Conservation (phyloP, 2,888 invertebrate species). For the Bugulina stolonifera region DNA sequence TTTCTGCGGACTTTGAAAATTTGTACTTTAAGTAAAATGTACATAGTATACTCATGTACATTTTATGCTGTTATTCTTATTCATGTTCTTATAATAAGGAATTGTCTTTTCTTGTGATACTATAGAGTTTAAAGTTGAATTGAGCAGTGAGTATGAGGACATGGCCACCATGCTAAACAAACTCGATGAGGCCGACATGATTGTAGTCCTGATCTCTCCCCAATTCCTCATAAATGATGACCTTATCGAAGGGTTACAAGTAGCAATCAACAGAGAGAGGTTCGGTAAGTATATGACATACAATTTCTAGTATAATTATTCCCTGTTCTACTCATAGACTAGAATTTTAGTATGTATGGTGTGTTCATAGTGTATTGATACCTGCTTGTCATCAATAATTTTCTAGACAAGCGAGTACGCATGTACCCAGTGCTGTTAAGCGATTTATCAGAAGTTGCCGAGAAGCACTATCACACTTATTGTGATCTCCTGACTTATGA, state of each 20-base stretch:
- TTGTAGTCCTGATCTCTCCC: slow-evolving; percentile 40
- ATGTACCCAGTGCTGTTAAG: slow-evolving; percentile 5
- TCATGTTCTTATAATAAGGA: too few species aligned
- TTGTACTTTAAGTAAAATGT: too few species aligned
- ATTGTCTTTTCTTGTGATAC: too few species aligned
- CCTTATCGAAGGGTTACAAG: slow-evolving; percentile 40
- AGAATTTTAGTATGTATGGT: not conserved
- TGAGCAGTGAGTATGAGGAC: slow-evolving; percentile 30
- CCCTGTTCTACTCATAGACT: not conserved
- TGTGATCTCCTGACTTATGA: slow-evolving; percentile 16
- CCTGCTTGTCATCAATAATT: not conserved
- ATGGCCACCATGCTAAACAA: slow-evolving; percentile 31
- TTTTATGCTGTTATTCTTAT: too few species aligned
- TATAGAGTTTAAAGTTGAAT: slow-evolving; percentile 5
- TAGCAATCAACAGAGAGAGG: slow-evolving; percentile 38
- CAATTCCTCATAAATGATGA: slow-evolving; percentile 35
- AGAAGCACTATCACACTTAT: not conserved
- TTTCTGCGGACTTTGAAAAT: too few species aligned
- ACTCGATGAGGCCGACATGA: slow-evolving; percentile 36
- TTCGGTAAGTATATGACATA: slow-evolving; percentile 18
- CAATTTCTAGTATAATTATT: not conserved
- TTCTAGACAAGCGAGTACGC: not conserved
- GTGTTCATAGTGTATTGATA: not conserved
- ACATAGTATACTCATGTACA: too few species aligned
- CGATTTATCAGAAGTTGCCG: not conserved